phyloP scores from a whole-genome alignment of 2,888 invertebrate species.

The Resseliella maxima region DNA sequence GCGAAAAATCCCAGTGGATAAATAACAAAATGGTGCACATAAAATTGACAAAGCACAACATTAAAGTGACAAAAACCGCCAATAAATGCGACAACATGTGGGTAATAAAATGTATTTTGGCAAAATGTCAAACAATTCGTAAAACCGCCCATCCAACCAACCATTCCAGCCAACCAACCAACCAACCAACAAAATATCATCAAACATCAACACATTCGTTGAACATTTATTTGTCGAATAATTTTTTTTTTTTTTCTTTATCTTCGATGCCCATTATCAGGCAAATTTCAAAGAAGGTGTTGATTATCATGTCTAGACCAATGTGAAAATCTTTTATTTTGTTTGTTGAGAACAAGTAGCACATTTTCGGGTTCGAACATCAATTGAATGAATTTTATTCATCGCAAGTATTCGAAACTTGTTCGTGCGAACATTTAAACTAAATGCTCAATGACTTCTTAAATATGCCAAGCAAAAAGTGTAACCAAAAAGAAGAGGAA shows the following conservation, averaged over 20 bases:
- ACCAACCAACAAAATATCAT: too few species aligned
- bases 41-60: neutral
- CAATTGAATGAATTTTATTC: neutral
- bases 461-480: neutral
- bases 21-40: constrained; percentile 15
- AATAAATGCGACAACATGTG: constrained; percentile 20
- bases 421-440: neutral
- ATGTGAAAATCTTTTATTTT: neutral
- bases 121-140: neutral
- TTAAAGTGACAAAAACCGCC: neutral
- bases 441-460: neutral
- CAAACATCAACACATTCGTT: too few species aligned
- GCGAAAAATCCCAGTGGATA: neutral
- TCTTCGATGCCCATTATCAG: neutral
- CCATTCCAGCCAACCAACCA: too few species aligned
- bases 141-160: neutral
- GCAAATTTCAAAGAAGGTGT: neutral
- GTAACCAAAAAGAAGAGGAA: neutral
- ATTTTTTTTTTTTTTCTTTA: too few species aligned
- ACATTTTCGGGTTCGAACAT: neutral
- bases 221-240: too few species aligned
- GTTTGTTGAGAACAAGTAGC: too few species aligned
- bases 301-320: constrained; percentile 4
- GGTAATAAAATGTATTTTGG: constrained; percentile 15
- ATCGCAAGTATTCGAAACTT: neutral